phyloP scores from a whole-genome alignment of 1,140 invertebrate species.

The Drosophila malerkotliana region DNA sequence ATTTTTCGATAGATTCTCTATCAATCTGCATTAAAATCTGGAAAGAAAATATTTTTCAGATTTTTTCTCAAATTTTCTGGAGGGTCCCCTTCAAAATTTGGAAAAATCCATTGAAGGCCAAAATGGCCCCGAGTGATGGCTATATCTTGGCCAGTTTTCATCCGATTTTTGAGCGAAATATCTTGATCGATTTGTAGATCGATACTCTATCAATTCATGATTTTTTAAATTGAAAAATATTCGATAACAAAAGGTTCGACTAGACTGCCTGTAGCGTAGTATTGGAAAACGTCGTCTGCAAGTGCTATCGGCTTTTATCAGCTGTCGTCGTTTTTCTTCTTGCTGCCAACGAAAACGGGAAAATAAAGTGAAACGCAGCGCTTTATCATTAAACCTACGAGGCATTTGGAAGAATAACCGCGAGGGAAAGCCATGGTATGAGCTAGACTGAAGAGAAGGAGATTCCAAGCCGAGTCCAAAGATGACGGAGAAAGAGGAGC shows the following conservation, averaged over 20 bases:
- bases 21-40: no score
- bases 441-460: neutral
- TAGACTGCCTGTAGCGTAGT: slow-evolving; percentile 3
- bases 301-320: slow-evolving; percentile 29
- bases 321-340: slow-evolving; percentile 40
- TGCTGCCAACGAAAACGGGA: slow-evolving; percentile 23
- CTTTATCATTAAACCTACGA: neutral
- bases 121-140: no score
- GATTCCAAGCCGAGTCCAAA: slow-evolving; percentile 4
- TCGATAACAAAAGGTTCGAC: slow-evolving; percentile 3
- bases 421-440: slow-evolving; percentile 21
- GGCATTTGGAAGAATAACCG: neutral
- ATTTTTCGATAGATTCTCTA: no score
- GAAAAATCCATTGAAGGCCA: no score
- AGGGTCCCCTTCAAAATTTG: no score
- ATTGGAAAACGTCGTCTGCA: neutral
- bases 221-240: neutral
- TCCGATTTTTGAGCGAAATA: no score
- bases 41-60: no score
- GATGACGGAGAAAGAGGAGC: slow-evolving; percentile 56
- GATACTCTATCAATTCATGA: no score
- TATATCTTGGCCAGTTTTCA: no score
- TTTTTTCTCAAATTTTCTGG: no score
- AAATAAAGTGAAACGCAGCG: slow-evolving; percentile 25
- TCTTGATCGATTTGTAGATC: no score